phyloP scores from a whole-genome alignment of 2,113 vertebrate species.

The Hydrochoerus hydrochaeris region DNA sequence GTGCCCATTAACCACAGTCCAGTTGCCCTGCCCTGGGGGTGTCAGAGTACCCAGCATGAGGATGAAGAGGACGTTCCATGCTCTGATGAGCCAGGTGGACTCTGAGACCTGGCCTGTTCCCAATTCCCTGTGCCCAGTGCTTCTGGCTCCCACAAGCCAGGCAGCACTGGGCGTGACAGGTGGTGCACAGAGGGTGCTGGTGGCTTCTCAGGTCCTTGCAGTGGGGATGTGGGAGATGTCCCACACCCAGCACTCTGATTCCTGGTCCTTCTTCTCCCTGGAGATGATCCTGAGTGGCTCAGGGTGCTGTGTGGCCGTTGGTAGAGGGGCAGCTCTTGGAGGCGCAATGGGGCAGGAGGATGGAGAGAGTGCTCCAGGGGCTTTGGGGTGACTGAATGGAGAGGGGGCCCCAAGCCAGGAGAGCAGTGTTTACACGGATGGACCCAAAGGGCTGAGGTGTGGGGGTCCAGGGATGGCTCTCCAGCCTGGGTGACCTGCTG shows the following conservation, averaged over 20 bases:
- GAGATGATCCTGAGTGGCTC: not conserved
- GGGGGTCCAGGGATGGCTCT: not conserved
- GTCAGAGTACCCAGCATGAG: accelerated
- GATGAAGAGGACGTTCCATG: accelerated
- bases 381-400: not conserved
- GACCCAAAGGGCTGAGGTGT: not conserved
- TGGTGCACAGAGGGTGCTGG: not conserved
- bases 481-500: accelerated
- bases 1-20: accelerated
- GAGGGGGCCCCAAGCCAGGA: not conserved
- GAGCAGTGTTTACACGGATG: not conserved
- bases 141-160: not conserved
- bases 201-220: not conserved
- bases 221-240: accelerated
- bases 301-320: not conserved
- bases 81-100: not conserved
- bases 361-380: not conserved
- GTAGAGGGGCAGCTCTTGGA: not conserved
- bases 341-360: too few relatives aligned
- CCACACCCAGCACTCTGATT: not conserved
- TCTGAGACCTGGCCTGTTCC: accelerated
- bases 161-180: not conserved
- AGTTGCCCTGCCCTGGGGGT: not conserved
- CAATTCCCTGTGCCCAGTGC: not conserved
- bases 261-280: too few relatives aligned